Base-by-base conservation (phyloP, 2,888 invertebrate species). In the Tuta absoluta region DNA sequence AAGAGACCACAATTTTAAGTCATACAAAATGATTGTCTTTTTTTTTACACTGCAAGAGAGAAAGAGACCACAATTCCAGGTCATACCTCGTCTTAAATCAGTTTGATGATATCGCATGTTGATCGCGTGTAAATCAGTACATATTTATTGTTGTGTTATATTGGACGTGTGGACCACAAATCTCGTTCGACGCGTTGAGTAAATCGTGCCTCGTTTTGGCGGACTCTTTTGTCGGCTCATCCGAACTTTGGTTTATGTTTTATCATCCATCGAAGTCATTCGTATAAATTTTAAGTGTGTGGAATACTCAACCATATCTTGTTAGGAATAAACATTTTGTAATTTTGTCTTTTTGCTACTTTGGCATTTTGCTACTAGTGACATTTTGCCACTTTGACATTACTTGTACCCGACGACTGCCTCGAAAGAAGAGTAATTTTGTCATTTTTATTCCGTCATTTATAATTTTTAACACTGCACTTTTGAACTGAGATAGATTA, bases 91-190 rank as follows among this genome's bases (percentile, higher is more conserved):
- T 45, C 75, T 83, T 79, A 81, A 84, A 80, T 82, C 75, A 79
- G 76, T 80, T 78, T 75, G 82, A 86, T 82, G 86, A 84, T 85
- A 83, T 86, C 82, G 79, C 85, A 82, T 82, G 83, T 89, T 87
- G 87, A 87, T 83, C 74, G 84, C 77, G 77, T 81, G 84, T 89
- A 89, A 89, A 87, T 87, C 84, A 79, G 80, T 77, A 81, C 69
- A 53, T 80, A 84, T 88, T 89, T 89, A 88, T 88, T 75, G 82
- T 79, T 82, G 80, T 82, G 81, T 78, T 80, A 77, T 73, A 76
- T 72, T 73, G 75, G 78, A 56, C 2, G 28, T 24, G n/a, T 17
- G n/a, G 33, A 72, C 75, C 81, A 84, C 84, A 81, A 79, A 79
- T 81, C 75, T 75, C 79, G 79, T 81, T 79, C 76, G 79, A 63